phyloP scores from a whole-genome alignment of 2,888 invertebrate species.

The Anarsia innoxiella region DNA sequence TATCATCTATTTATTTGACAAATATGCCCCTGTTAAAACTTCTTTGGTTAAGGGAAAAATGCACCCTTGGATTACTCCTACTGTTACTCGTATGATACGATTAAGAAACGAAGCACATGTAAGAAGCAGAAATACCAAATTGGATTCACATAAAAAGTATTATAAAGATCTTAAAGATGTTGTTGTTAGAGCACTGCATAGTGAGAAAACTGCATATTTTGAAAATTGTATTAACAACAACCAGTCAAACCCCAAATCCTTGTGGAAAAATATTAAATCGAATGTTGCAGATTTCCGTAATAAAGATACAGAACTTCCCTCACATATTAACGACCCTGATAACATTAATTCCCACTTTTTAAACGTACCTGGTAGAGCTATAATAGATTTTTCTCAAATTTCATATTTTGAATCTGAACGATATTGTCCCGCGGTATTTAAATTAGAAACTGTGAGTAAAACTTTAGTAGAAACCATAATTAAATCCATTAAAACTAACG shows the following conservation, averaged over 20 bases:
- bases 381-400: not conserved
- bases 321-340: not conserved
- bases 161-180: conserved; percentile 1
- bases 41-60: not conserved
- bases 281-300: not conserved
- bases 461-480: too few species aligned
- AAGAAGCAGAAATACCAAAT: not conserved
- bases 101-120: not conserved
- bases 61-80: not conserved
- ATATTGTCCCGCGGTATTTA: not conserved
- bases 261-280: not conserved
- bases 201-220: not conserved
- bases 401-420: not conserved
- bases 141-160: not conserved
- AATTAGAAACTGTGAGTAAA: not conserved
- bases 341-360: not conserved
- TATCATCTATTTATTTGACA: not conserved
- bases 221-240: not conserved
- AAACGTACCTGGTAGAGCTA: not conserved
- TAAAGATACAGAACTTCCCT: not conserved
- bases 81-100: not conserved
- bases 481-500: too few species aligned
- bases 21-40: not conserved
- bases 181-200: not conserved
- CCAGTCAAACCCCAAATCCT: not conserved